Evolutionary conservation across 2,888 invertebrate species (phyloP), one percentile per base, ranked within the genome.

Genomic region (Apomyelois bistriatella): DNA sequence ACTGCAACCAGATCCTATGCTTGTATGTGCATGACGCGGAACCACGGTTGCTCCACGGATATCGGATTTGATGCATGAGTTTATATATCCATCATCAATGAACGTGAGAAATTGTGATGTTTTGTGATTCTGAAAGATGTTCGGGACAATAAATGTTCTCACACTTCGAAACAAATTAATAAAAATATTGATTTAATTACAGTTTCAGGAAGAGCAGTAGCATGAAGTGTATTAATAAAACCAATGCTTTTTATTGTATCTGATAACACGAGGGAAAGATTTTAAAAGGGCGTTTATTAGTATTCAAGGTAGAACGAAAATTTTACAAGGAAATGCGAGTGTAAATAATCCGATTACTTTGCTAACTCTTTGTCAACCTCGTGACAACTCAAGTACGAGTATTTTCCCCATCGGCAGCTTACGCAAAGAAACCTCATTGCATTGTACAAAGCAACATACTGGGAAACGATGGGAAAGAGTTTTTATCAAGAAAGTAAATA

Each of bases 1-100:
- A 62, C 61, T 77, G 80, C 79, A 79, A 82, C 70, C 66, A 79
- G 78, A 83, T 77, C 79, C 78, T 72, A 62, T 56, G 46, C 46
- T 32, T 32, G 46, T 32, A 60, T 48, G 61, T 64, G 66, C 59
- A 62, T 46, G 60, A 59, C 60, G 73, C 76, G 78, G 76, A 80
- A 82, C 81, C 56, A 46, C 36, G 46, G 54, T 53, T 53, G 55
- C 62, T 61, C 65, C 85, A 84, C 85, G 85, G 73, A 70, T 89
- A 88, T 89, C 82, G 62, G 68, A 71, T 87, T 76, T 73, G 62
- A 69, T 66, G 60, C 61, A 57, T 58, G 48, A 38, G 53, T 47
- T 32, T 32, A 8, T 48, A 48, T 48, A 49, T 36, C 51, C 36
- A 17, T 38, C 42, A 56, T 16, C 50, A n/a, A 37, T 41, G 17